Conservation (phyloP, 2,113 vertebrate genomes). For the Perca fluviatilis region DNA sequence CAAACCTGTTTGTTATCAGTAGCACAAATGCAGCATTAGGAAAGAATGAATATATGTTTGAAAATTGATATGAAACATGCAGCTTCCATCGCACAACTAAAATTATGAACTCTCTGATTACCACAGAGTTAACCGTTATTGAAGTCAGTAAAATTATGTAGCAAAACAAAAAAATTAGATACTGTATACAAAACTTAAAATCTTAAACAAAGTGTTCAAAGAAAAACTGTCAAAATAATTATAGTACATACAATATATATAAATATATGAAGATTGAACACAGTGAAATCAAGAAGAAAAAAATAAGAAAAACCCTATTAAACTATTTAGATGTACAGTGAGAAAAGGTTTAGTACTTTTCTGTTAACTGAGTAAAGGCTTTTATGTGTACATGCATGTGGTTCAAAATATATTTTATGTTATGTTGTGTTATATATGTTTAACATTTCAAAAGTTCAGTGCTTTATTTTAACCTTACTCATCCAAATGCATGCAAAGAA, state of each 20-base stretch:
- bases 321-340: not conserved
- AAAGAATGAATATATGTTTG: not conserved
- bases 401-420: not conserved
- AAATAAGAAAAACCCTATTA: not conserved
- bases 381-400: not conserved
- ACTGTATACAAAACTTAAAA: not conserved
- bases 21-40: not conserved
- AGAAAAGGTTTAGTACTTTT: not conserved
- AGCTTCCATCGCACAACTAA: not conserved
- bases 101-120: not conserved
- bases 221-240: not conserved
- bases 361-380: not conserved
- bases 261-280: not conserved
- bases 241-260: too few relatives aligned
- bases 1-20: constrained; percentile 11
- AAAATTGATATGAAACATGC: not conserved
- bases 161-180: not conserved
- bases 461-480: not conserved
- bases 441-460: not conserved
- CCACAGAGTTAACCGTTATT: not conserved
- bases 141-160: not conserved
- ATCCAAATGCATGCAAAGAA: not conserved
- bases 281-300: not conserved
- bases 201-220: not conserved
- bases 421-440: too few relatives aligned